Conservation (phyloP, 1,140 invertebrate species). For the Trachelipus rathkii region DNA sequence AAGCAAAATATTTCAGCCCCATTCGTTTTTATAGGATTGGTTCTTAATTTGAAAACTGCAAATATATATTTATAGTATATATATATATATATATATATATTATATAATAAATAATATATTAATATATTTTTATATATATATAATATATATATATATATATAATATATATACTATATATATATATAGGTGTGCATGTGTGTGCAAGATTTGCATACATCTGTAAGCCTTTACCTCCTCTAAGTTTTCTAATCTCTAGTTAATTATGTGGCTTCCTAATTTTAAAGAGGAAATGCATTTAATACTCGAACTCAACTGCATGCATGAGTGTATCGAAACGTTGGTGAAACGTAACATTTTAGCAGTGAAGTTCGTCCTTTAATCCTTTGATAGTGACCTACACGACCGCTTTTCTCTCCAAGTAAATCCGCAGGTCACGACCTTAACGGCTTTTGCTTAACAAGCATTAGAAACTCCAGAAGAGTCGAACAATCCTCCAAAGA, state of each 20-base stretch:
- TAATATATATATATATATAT: slow-evolving; percentile 10
- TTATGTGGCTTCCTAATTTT: slow-evolving; percentile 4
- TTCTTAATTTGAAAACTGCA: too few species aligned
- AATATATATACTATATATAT: slow-evolving; percentile 14
- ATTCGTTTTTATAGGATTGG: too few species aligned
- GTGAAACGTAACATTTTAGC: neutral
- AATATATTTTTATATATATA: neutral
- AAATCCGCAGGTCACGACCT: slow-evolving; percentile 4
- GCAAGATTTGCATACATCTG: neutral
- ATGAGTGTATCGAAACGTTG: neutral
- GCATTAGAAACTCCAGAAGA: slow-evolving; percentile 10
- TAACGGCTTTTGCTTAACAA: slow-evolving; percentile 10
- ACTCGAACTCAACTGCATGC: neutral
- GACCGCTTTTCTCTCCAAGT: neutral
- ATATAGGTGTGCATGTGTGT: neutral
- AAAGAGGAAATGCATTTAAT: neutral
- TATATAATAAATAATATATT: neutral
- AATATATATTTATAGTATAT: neutral
- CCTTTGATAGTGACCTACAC: slow-evolving; percentile 5
- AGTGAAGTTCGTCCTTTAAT: neutral
- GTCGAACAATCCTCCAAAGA: neutral
- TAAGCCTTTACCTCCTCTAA: neutral
- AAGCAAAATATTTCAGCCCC: too few species aligned
- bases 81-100: neutral
- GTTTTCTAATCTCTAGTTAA: neutral